phyloP scores from a whole-genome alignment of 2,113 vertebrate genomes.

The Epinephelus lanceolatus region DNA sequence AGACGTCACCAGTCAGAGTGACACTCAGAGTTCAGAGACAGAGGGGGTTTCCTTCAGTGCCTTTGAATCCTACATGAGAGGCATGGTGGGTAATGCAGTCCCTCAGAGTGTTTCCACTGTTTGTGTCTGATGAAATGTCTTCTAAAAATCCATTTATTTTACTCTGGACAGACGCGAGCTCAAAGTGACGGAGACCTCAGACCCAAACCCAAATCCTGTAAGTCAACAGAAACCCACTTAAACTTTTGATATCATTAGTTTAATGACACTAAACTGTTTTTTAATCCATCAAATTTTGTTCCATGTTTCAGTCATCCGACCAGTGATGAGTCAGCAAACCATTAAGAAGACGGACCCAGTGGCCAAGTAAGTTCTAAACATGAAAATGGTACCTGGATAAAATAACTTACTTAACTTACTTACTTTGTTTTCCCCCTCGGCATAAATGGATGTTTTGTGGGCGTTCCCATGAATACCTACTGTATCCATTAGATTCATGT shows the following conservation, averaged over 20 bases:
- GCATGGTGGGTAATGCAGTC: constrained; percentile 70
- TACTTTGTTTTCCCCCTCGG: too few species aligned
- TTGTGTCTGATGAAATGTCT: neutral
- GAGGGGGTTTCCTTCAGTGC: constrained; percentile 50
- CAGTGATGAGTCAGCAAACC: constrained; percentile 75
- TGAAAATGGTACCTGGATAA: neutral
- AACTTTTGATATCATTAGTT: too few species aligned
- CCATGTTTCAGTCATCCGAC: constrained; percentile 83
- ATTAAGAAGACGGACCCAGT: constrained; percentile 86
- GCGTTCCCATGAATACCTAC: too few species aligned
- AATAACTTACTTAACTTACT: neutral
- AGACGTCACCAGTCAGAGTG: constrained; percentile 41
- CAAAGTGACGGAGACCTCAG: constrained; percentile 66
- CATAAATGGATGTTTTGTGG: too few species aligned
- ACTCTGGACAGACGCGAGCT: constrained; percentile 65
- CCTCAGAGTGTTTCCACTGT: neutral
- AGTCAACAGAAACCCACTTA: constrained; percentile 30
- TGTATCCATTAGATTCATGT: too few species aligned
- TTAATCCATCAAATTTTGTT: neutral
- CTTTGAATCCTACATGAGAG: constrained; percentile 73
- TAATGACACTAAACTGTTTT: neutral
- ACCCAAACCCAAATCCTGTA: constrained; percentile 84
- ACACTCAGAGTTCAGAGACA: constrained; percentile 28
- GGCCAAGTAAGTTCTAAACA: constrained; percentile 75
- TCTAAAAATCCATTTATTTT: neutral